Percentiles rank a stretch among this genome's conserved stretches.
These are phyloP conservation scores for Ailuropoda melanoleuca DNA, from an alignment of 2,113 vertebrate genomes.

Conservation along the genomic window DNA sequence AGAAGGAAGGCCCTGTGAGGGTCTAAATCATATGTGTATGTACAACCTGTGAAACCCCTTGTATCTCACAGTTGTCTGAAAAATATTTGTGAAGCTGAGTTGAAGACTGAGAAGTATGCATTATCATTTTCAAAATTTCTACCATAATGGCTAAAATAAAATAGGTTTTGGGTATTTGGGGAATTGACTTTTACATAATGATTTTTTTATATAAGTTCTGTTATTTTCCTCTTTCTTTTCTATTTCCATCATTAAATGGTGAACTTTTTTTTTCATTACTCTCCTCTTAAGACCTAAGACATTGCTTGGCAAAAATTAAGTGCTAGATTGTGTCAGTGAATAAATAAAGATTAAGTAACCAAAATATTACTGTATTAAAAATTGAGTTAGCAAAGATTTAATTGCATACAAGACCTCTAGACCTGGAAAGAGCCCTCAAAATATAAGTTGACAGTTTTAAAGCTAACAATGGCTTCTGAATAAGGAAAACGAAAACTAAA, in stretches of 20 bases:
- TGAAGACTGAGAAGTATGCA: not conserved
- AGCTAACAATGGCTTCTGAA: slow-evolving; percentile 22
- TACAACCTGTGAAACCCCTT: not conserved
- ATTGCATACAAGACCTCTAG: not conserved
- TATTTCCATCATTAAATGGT: not conserved
- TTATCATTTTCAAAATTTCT: not conserved
- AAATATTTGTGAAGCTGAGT: not conserved
- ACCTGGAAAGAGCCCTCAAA: not conserved
- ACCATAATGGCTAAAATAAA: slow-evolving; percentile 2
- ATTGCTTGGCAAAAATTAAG: slow-evolving; percentile 32
- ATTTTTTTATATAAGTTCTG: not conserved
- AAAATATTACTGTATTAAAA: slow-evolving; percentile 39
- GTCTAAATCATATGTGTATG: not conserved
- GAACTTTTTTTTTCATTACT: not conserved
- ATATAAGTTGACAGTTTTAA: slow-evolving; percentile 25
- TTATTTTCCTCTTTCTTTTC: not conserved
- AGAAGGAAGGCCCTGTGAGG: not conserved
- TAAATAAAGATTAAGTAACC: not conserved
- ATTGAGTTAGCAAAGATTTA: slow-evolving; percentile 37
- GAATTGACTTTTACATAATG: not conserved
- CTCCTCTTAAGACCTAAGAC: not conserved
- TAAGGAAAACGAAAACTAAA: not conserved
- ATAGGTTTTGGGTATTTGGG: not conserved
- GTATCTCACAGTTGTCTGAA: not conserved
- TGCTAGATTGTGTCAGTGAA: not conserved